Conservation (phyloP, 2,888 invertebrate species). For the Thera britannica region DNA sequence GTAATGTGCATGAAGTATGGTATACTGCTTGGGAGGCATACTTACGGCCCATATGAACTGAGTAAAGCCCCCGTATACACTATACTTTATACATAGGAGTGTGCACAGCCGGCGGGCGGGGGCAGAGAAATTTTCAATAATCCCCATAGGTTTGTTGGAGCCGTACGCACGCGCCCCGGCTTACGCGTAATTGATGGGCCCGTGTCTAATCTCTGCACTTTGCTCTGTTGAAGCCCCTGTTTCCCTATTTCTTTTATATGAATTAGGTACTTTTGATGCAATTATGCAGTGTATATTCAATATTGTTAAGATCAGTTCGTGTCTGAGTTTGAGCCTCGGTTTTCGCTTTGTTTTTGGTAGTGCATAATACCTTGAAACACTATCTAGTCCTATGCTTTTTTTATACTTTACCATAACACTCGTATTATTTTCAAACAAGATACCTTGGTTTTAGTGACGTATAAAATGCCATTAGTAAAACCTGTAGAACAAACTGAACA, state of each 20-base stretch:
- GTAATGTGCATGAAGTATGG: too few species aligned
- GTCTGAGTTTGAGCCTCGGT: too few species aligned
- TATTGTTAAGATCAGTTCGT: too few species aligned
- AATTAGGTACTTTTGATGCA: slow-evolving; percentile 16
- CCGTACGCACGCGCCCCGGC: slow-evolving; percentile 77
- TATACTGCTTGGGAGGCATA: neutral
- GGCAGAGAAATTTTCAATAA: slow-evolving; percentile 75
- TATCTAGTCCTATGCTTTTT: too few species aligned
- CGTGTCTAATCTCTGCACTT: slow-evolving; percentile 80
- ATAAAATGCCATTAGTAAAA: too few species aligned
- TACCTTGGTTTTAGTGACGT: too few species aligned
- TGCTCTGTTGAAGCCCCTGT: slow-evolving; percentile 48
- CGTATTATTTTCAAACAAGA: too few species aligned
- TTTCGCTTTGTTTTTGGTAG: too few species aligned
- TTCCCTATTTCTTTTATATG: slow-evolving; percentile 6
- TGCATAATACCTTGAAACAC: too few species aligned
- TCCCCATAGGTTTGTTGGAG: slow-evolving; percentile 73
- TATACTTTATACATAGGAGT: slow-evolving; percentile 41
- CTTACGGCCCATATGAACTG: slow-evolving; percentile 18
- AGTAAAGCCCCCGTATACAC: slow-evolving; percentile 35
- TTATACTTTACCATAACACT: too few species aligned
- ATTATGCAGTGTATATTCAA: neutral
- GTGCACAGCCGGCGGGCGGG: slow-evolving; percentile 45
- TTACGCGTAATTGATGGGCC: slow-evolving; percentile 81
- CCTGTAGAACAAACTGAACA: neutral